These are phyloP conservation scores for Galleria mellonella DNA, from an alignment of 1,140 invertebrate species.

Conservation along the genomic window DNA sequence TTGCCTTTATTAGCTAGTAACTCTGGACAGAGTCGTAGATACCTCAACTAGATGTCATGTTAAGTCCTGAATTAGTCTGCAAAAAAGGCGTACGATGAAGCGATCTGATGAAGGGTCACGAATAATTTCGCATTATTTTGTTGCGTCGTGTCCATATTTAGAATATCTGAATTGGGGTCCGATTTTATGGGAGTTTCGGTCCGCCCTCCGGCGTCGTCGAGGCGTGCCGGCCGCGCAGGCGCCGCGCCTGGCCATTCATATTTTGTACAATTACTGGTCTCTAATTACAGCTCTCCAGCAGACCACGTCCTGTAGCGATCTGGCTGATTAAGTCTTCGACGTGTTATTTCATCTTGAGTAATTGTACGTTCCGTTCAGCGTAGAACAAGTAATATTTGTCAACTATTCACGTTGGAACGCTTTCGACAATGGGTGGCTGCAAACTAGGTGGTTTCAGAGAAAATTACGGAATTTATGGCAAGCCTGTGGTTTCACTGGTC, in stretches of 20 bases:
- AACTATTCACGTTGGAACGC: constrained; percentile 1
- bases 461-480: constrained; percentile 17
- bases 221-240: constrained; percentile 28
- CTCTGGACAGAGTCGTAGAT: constrained; percentile 29
- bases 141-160: constrained; percentile 6
- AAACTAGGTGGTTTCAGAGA: constrained; percentile 5
- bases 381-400: constrained; percentile 10
- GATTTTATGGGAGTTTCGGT: constrained; percentile 11
- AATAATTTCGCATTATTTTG: neutral
- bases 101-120: neutral
- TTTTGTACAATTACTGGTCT: constrained; percentile 43
- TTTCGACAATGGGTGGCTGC: constrained; percentile 7
- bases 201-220: constrained; percentile 21
- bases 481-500: neutral
- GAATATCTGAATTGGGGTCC: constrained; percentile 7
- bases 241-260: constrained; percentile 39
- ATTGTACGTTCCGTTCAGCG: constrained; percentile 6
- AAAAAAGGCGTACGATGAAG: constrained; percentile 19
- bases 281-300: constrained; percentile 46
- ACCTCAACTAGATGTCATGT: constrained; percentile 34
- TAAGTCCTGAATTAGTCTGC: constrained; percentile 12
- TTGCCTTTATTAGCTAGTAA: constrained; percentile 42
- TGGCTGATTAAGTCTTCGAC: constrained; percentile 59
- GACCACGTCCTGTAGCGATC: constrained; percentile 21
- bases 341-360: constrained; percentile 18